Conservation (phyloP, 92 coral and sea anemone species). For the Epizoanthus rinbou region DNA sequence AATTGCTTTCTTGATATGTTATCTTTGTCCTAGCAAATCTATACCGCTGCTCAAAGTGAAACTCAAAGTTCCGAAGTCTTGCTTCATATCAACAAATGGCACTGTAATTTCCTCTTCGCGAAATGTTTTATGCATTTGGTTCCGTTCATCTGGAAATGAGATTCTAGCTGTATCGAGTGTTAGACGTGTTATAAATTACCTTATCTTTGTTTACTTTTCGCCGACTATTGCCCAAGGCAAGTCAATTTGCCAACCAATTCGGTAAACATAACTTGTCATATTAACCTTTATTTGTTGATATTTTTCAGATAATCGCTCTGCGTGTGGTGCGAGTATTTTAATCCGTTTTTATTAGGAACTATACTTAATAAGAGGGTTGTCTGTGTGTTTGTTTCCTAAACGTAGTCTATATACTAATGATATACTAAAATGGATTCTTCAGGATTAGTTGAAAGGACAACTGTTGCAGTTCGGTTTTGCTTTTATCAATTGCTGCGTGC, state of each 20-base stretch:
- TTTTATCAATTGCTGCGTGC: not conserved
- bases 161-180: not conserved
- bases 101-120: no score
- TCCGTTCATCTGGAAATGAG: not conserved
- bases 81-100: no score
- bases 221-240: not conserved
- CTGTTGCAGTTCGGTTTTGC: not conserved
- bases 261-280: not conserved
- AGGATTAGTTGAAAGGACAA: not conserved
- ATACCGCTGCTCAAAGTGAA: no score
- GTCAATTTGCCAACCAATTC: constrained; percentile 10
- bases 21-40: no score
- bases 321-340: constrained; percentile 20
- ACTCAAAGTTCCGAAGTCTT: no score
- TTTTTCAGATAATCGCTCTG: constrained; percentile 35
- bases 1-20: no score
- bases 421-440: not conserved
- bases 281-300: constrained; percentile 22
- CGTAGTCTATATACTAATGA: not conserved
- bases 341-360: constrained; percentile 24
- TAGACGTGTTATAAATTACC: not conserved
- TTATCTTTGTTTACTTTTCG: not conserved
- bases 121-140: no score
- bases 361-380: not conserved
- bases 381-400: not conserved